Base-by-base conservation (phyloP, 2,888 invertebrate species). In the Plagodis dolabraria region DNA sequence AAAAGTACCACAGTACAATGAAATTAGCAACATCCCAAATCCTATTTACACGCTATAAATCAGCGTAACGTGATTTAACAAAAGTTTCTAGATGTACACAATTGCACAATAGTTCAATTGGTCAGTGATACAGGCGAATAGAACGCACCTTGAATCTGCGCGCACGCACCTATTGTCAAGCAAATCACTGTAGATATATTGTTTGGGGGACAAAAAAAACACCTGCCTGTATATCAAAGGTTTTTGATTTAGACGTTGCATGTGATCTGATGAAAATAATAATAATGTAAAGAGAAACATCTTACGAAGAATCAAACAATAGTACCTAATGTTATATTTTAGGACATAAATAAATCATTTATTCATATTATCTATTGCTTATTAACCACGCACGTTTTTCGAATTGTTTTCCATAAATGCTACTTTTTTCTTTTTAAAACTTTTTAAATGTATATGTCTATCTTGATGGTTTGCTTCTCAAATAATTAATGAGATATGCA, bases 181-280 rank as follows among this genome's bases (percentile, higher is more conserved):
- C 65, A 78, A 83, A 83, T 83, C 79, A 76, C 74, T 72, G 64
- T 63, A 75, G 65, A 78, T 74, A 68, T 77, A 76, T 73, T 76
- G 75, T 78, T 68, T 64, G 71, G 74, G 66, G 67, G 64, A 64
- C 61, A 64, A 68, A 64, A 72, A 53, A 62, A 60, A 74, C 76
- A 84, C 80, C 83, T 82, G 83, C 77, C 58, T 60, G 5, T 33
- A 50, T 34, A 33, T 43, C n/a, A 49, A 52, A 34, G 38, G 12
- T 12, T 36, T 47, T 40, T 38, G 47, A 51, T 44, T 35, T 45
- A 57, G 42, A 46, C 53, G 36, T 52, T 44, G 2, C 5, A 33
- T 22, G 22, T 44, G 36, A 6, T 22, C 5, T 22, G 10, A 12
- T 34, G 34, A 9, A 22, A 22, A 44, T 33, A 34, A 34, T 34